Evolutionary conservation across 1,140 invertebrate genomes (phyloP), one percentile per base, ranked within the genome.

Genomic region (Macrotrachela quadricornifera): DNA sequence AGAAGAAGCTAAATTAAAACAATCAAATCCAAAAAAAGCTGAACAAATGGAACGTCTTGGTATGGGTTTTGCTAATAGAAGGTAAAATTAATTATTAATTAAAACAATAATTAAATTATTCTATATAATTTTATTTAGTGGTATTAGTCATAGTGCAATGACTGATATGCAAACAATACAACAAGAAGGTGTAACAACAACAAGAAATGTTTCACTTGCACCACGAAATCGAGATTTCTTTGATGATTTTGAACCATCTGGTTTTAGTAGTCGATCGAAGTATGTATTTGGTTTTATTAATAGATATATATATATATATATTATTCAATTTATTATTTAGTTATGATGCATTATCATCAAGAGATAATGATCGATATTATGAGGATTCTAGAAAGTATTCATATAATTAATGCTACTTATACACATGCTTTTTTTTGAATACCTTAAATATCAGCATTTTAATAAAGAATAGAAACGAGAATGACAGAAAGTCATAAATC

Each of bases 141-240:
- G 78, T 55, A 78, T 87, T 40, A 86, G 83, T 59, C 91, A 97
- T 73, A 92, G 86, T 11, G 86, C 85, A 12, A 65, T 88, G 43
- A 80, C 78, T 49, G 88, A 94, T 63, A 95, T 96, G 85, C 78
- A 82, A 61, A 78, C 77, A 9, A 87, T 96, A 61, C 79, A 86
- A 64, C 88, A 95, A 70, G 81, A 72, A 44, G 62, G 63, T 30
- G 17, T 55, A 60, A 47, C 16, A 56, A 16, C 57, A 61, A 21
- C 12, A 15, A 16, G 46, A n/a, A 42, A 40, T 1, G 46, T 46
- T 13, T 46, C 36, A 40, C 21, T 17, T 52, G 59, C 64, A 46
- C 21, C 47, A 52, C 46, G 54, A 38, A 46, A 41, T 16, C 51
- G 36, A 45, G 58, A 64, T 46, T 66, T 68, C 61, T 69, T 70